phyloP scores from a whole-genome alignment of 1,140 invertebrate species.

The Cylas formicarius region DNA sequence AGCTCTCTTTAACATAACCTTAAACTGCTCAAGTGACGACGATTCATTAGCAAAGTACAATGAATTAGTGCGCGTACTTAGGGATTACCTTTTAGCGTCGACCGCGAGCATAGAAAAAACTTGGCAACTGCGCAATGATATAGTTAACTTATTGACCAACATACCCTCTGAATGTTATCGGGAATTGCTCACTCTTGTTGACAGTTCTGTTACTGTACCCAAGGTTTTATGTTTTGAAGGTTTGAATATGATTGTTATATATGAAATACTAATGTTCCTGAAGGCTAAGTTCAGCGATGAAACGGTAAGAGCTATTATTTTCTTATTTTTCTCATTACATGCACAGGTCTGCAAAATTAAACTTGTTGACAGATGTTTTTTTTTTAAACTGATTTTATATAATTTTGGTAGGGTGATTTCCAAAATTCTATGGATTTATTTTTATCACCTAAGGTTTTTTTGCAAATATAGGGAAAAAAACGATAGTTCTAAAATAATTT shows the following conservation, averaged over 20 bases:
- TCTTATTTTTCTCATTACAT: background rate
- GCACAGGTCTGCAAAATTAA: too few species aligned
- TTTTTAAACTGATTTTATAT: too few species aligned
- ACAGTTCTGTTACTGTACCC: slow-evolving; percentile 23
- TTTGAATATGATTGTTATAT: slow-evolving; percentile 39
- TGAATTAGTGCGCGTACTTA: slow-evolving; percentile 64
- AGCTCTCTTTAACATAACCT: slow-evolving; percentile 81
- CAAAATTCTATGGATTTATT: too few species aligned
- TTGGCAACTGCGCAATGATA: slow-evolving; percentile 65
- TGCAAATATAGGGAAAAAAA: too few species aligned
- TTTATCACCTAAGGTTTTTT: too few species aligned
- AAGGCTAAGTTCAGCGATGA: slow-evolving; percentile 33
- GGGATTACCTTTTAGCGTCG: slow-evolving; percentile 60
- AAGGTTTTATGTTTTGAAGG: slow-evolving; percentile 47
- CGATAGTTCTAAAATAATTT: too few species aligned
- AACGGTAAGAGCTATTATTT: slow-evolving; percentile 30
- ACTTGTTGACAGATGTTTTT: too few species aligned
- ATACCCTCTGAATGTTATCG: slow-evolving; percentile 43
- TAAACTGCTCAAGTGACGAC: slow-evolving; percentile 50
- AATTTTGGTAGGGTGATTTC: too few species aligned
- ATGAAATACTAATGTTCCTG: slow-evolving; percentile 38
- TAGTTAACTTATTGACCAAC: slow-evolving; percentile 54
- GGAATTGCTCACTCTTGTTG: slow-evolving; percentile 39
- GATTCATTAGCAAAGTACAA: slow-evolving; percentile 67
- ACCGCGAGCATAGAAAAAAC: slow-evolving; percentile 53